phyloP scores from a whole-genome alignment of 2,888 invertebrate species.

The Allacma fusca region DNA sequence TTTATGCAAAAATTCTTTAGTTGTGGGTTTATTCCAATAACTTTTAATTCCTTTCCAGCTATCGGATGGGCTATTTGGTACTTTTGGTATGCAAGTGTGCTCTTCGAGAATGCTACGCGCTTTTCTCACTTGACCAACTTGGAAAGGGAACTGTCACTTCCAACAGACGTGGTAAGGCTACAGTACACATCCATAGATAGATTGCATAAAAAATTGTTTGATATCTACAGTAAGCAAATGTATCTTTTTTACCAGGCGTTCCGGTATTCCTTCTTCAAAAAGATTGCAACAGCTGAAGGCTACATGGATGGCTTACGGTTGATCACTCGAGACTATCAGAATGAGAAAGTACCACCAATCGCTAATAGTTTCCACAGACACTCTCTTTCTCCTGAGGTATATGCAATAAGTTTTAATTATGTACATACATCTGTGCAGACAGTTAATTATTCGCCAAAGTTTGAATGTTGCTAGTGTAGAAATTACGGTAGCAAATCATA shows the following conservation, averaged over 20 bases:
- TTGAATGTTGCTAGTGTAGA: no score
- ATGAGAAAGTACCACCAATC: conserved; percentile 2
- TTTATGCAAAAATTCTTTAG: neutral
- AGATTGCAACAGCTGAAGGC: conserved; percentile 34
- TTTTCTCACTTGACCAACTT: conserved; percentile 83
- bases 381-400: conserved; percentile 41
- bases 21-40: neutral
- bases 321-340: conserved; percentile 36
- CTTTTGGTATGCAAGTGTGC: conserved; percentile 16
- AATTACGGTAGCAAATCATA: no score
- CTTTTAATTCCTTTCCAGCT: no score
- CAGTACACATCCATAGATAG: neutral
- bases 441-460: no score
- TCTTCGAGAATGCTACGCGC: conserved; percentile 65
- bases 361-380: conserved; percentile 46
- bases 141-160: conserved; percentile 84
- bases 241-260: conserved; percentile 41
- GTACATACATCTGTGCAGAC: no score
- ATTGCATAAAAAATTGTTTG: neutral
- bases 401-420: neutral
- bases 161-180: conserved; percentile 80
- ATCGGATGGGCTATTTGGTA: conserved; percentile 36
- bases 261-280: conserved; percentile 46
- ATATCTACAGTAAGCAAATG: neutral
- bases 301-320: conserved; percentile 36